These are phyloP conservation scores for Athetis lepigone DNA, from an alignment of 2,888 invertebrate genomes.

Conservation along the genomic window DNA sequence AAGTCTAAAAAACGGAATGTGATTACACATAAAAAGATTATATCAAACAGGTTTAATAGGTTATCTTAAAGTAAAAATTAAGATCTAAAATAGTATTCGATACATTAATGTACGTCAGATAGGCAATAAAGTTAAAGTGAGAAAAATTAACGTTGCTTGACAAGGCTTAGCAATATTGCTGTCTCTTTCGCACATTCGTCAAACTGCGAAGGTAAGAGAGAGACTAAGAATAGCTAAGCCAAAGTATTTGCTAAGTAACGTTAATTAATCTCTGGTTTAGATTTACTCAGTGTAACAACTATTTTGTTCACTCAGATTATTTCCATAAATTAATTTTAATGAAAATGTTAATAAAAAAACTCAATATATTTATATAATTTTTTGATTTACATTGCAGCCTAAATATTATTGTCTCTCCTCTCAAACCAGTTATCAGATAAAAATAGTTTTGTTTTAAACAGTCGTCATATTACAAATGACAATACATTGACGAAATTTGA, in stretches of 20 bases:
- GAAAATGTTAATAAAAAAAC: constrained; percentile 19
- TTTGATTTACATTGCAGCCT: constrained; percentile 19
- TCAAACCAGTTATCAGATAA: constrained; percentile 23
- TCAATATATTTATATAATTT: constrained; percentile 11
- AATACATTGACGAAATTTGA: constrained; percentile 22
- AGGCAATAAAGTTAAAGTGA: too few species aligned
- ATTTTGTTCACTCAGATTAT: constrained; percentile 10
- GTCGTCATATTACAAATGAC: constrained; percentile 18
- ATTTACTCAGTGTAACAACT: not conserved
- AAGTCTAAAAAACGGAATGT: constrained; percentile 79
- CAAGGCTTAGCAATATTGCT: too few species aligned
- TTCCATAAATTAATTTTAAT: not conserved
- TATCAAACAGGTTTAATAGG: constrained; percentile 66
- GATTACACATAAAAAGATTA: constrained; percentile 65
- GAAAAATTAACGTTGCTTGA: too few species aligned
- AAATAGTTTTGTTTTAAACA: constrained; percentile 23
- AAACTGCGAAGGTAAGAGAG: too few species aligned
- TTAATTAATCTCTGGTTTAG: too few species aligned
- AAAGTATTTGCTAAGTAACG: too few species aligned
- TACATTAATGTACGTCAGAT: constrained; percentile 39
- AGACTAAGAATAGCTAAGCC: too few species aligned
- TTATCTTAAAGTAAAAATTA: constrained; percentile 61
- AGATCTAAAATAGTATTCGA: constrained; percentile 59
- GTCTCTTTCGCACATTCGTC: too few species aligned
- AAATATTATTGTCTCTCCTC: constrained; percentile 46